phyloP scores from a whole-genome alignment of 2,888 invertebrate species.

The Lasioglossum leucozonium region DNA sequence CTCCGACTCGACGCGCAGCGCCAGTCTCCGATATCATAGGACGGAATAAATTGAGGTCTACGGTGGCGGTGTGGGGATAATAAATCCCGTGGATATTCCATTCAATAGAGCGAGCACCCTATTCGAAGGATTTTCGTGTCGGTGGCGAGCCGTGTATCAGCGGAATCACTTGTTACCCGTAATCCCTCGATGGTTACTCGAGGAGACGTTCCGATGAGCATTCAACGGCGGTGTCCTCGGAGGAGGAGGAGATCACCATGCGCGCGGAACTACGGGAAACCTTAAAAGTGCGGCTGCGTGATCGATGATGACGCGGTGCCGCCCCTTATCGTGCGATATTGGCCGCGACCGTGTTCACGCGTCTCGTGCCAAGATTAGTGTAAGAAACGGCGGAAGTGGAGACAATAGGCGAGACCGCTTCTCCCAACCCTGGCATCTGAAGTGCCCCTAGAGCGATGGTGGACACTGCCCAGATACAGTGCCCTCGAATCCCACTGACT shows the following conservation, averaged over 20 bases:
- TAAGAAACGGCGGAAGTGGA: not conserved
- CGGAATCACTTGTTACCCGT: constrained; percentile 12
- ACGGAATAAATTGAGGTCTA: constrained; percentile 7
- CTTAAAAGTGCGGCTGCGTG: constrained; percentile 6
- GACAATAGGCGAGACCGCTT: not conserved
- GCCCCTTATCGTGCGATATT: not conserved
- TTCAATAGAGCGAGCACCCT: not conserved
- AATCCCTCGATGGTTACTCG: not conserved
- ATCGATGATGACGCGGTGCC: constrained; percentile 17
- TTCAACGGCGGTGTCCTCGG: not conserved
- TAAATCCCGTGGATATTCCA: constrained; percentile 7
- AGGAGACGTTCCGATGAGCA: not conserved
- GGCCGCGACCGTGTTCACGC: not conserved
- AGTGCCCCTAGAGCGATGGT: not conserved
- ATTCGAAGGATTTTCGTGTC: not conserved
- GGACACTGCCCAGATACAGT: not conserved
- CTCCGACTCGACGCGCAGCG: not conserved
- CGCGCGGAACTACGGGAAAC: not conserved
- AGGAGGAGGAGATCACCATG: not conserved
- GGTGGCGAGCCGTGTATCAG: not conserved
- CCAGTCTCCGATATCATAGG: not conserved
- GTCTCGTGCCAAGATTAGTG: not conserved
- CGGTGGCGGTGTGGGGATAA: not conserved
- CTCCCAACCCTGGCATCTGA: not conserved
- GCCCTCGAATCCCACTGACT: not conserved